Evolutionary conservation across 2,113 vertebrate species (phyloP), one percentile per base, ranked within the genome.

Genomic region (Campylomormyrus numenius): DNA sequence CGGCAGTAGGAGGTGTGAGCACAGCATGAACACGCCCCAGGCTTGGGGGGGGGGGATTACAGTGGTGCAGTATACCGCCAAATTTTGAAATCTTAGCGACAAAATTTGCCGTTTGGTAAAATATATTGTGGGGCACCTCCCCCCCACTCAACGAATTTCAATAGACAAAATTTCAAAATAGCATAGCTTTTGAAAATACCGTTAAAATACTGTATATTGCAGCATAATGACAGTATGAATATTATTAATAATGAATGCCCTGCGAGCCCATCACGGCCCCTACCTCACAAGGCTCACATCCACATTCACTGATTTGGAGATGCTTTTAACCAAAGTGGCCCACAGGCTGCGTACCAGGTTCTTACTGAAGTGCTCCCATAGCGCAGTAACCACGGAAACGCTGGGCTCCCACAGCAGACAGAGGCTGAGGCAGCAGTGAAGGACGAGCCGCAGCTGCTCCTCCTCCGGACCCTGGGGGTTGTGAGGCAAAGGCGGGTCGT

Each of bases 341-440:
- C 0, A 27, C 84, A 27, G 42, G n/a, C 48, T 2, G 13, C n/a
- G 4, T 91, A 99, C 98, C 96, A 99, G 93, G 92, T 97, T 98
- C 93, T 96, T 99, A 94, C 97, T 97, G 94, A 97, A 99, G 95
- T 98, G 97, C 90, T 99, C 98, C 98, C 98, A 99, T 1, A 99
- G 95, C 89, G 93, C 95, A 83, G 96, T 98, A 89, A 97, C 95
- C 56, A 96, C 85, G 19, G 94, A 92, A 46, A 97, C 93, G 90
- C 97, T 98, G 31, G 97, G 95, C 15, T 96, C 95, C 98, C 98
- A 99, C 89, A 96, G 94, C 91, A 95, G 92, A 94, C 95, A 97
- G 91, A 99, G 93, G 89, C 92, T 96, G 92, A 99, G 96, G 93
- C 98, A 99, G 95, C 98, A 99, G 90, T 98, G 98, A 89, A 98